Base-by-base conservation (phyloP, 2,888 invertebrate genomes). In the Elegia similella region DNA sequence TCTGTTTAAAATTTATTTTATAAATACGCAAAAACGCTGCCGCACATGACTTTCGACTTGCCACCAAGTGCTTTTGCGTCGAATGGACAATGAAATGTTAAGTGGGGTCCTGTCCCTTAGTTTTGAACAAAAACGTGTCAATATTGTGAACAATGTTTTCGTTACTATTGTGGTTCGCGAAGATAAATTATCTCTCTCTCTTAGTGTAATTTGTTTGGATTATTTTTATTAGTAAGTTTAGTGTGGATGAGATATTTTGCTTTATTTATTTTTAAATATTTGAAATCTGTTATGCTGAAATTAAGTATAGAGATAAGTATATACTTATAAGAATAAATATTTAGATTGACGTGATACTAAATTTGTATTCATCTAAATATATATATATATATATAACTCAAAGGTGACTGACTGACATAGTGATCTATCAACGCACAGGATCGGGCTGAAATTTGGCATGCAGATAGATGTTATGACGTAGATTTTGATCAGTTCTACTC, bases 71-170 rank as follows among this genome's bases (percentile, higher is more conserved):
- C 48, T 48, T 69, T 69, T 67, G 65, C 68, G 73, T 76, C 70
- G 69, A 76, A 75, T 73, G 75, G 72, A 86, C 84, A 83, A 82
- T 86, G 75, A 72, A 73, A 78, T 72, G 76, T 80, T 82, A 84
- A 84, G 84, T 85, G 83, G 78, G 87, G 88, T 88, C 84, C 66
- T 66, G 77, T 81, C 84, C 83, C 84, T 72, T 69, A 67, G 67
- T 69, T 76, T 70, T 70, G 73, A 76, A 86, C 82, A 88, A 88
- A 88, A 88, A 88, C 83, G 83, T 84, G 88, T 90, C 88, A 90
- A 90, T 90, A 86, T 86, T 88, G 78, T 86, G 88, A 82, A 90
- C 88, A 89, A 86, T 85, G 79, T 85, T 85, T 79, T 84, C 83
- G 82, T 78, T 77, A 79, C 78, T 73, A 84, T 89, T 91, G 88